These are phyloP conservation scores for Desmodus rotundus DNA, from an alignment of 2,113 vertebrate genomes.

Conservation along the genomic window DNA sequence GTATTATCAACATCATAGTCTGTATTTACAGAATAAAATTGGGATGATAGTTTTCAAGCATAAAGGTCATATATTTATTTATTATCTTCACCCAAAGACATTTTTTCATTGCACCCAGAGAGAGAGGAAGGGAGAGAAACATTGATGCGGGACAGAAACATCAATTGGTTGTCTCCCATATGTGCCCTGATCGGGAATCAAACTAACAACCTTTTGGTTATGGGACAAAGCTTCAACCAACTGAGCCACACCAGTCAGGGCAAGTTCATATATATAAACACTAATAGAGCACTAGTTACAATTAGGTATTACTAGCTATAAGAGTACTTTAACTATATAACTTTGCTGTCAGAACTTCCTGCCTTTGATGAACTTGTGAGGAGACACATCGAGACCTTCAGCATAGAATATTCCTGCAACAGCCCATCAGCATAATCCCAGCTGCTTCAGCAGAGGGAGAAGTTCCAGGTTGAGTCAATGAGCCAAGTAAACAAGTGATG, in stretches of 20 bases:
- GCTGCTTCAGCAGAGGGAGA: neutral
- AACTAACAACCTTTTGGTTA: no score
- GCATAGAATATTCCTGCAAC: neutral
- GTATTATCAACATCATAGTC: neutral
- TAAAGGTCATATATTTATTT: neutral
- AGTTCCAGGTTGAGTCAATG: neutral
- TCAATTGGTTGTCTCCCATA: no score
- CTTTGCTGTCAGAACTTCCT: neutral
- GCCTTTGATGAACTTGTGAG: neutral
- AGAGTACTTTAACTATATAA: neutral
- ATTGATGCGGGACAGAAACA: no score
- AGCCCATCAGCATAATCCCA: neutral
- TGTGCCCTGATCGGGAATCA: no score
- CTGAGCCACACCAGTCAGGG: no score
- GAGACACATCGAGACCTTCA: neutral
- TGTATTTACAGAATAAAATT: neutral
- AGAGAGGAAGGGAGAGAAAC: no score
- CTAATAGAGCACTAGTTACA: neutral
- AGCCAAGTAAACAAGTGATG: neutral
- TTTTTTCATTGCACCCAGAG: no score
- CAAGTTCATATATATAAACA: neutral
- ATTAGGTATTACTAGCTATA: neutral
- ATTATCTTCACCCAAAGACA: no score
- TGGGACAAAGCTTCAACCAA: no score
- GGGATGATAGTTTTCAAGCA: neutral